Base-by-base conservation (phyloP, 2,113 vertebrate genomes). In the Bufo bufo region DNA sequence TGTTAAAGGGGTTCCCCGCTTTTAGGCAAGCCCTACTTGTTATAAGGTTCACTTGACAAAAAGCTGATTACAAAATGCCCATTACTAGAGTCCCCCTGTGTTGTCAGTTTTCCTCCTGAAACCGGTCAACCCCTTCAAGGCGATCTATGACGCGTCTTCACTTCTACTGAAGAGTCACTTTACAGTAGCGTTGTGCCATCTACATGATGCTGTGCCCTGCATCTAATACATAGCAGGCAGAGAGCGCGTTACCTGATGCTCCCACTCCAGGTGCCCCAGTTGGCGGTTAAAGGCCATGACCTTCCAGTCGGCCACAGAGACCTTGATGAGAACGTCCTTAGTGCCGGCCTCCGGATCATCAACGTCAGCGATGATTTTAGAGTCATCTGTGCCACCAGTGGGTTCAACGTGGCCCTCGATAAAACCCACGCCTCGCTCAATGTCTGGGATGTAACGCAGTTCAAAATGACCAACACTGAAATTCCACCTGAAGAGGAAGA, bases 401-500 rank as follows among this genome's bases (percentile, higher is more conserved):
- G 95, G 92, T n/a, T 94, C 92, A 52, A 96, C 86, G 59, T 96
- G 95, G 65, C 96, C 96, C 91, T 99, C 98, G 89, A 99, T 94
- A 92, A 97, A 98, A 91, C 96, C 96, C 0, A 96, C 93, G 82
- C 94, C 94, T 2, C 95, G 93, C 92, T 96, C 96, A 66, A 94
- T 90, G 90, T 98, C 97, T 45, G 96, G 95, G 90, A 97, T 87
- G 11, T 97, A 97, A 90, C 97, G 97, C 90, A 99, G 94, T 93
- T 99, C 97, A 85, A 97, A 99, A 94, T 97, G 98, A 77, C 98
- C 98, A 71, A 99, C 98, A 3, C 98, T 99, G 94, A 99, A 99
- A 95, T 99, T 99, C 98, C 98, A 99, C 95, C 98, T 99, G 19
- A 33, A 3, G 10, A 43, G 50, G 4, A 59, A 80, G 72, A 75